A percentile compares a stretch with the other conserved stretches of the same genome.
phyloP scores from a whole-genome alignment of 1,140 invertebrate genomes.

The Bombus confusus region DNA sequence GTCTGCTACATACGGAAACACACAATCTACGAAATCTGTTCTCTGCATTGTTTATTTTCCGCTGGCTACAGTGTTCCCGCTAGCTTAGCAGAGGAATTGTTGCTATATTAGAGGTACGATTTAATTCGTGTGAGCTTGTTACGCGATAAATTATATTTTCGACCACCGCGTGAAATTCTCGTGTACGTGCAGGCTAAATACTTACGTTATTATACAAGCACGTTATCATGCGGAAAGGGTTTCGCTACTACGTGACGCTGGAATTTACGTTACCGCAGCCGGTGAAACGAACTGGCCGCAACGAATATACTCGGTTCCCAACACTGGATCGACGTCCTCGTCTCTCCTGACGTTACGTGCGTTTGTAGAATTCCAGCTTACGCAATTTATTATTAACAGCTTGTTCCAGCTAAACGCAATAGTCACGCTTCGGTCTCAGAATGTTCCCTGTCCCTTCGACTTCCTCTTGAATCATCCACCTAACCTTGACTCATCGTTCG shows the following conservation, averaged over 20 bases:
- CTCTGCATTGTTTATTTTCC: background rate
- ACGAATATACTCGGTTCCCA: constrained; percentile 27
- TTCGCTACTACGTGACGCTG: constrained; percentile 17
- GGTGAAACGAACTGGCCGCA: constrained; percentile 38
- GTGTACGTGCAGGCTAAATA: background rate
- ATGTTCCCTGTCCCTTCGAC: background rate
- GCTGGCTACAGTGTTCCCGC: background rate
- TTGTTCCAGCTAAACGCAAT: no score
- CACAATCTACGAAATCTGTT: no score
- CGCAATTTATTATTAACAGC: no score
- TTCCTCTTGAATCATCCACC: background rate
- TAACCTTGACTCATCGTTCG: constrained; percentile 17
- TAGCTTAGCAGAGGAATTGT: background rate
- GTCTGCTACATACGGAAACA: no score
- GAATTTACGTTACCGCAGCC: constrained; percentile 39
- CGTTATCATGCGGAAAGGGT: constrained; percentile 20
- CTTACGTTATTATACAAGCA: background rate
- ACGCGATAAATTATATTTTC: background rate
- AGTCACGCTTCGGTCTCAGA: background rate
- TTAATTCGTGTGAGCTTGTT: background rate
- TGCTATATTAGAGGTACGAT: background rate
- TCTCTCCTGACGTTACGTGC: no score
- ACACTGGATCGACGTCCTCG: no score
- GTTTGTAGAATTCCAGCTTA: no score
- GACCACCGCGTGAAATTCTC: background rate